Percentiles rank a stretch among this genome's conserved stretches.
These are phyloP conservation scores for Epinotia ramella DNA, from an alignment of 2,888 invertebrate genomes.

Conservation along the genomic window DNA sequence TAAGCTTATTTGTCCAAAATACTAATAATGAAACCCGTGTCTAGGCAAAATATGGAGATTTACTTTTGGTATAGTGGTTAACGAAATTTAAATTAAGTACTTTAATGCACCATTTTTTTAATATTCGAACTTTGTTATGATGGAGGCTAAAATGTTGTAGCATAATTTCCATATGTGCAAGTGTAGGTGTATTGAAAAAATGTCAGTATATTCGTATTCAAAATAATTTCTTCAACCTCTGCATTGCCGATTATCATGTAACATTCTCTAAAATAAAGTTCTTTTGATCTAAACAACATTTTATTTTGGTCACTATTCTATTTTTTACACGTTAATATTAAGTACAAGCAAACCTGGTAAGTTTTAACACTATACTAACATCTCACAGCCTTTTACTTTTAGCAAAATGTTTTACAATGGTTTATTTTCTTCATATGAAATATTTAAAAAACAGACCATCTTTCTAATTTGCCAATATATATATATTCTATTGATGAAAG, in stretches of 20 bases:
- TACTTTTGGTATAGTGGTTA: constrained; percentile 59
- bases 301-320: constrained; percentile 43
- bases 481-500: not conserved
- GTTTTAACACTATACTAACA: not conserved
- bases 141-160: constrained; percentile 76
- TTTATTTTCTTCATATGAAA: not conserved
- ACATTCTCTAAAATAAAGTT: constrained; percentile 85
- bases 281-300: constrained; percentile 79
- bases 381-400: not conserved
- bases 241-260: constrained; percentile 85
- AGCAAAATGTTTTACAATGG: not conserved
- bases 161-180: constrained; percentile 77
- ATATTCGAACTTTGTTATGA: constrained; percentile 70
- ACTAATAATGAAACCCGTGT: constrained; percentile 69
- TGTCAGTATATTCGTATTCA: constrained; percentile 81
- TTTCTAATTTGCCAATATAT: too few relatives aligned
- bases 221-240: constrained; percentile 82
- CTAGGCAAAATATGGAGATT: constrained; percentile 67
- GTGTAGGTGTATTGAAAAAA: constrained; percentile 76
- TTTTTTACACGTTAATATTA: not conserved
- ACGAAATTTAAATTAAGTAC: constrained; percentile 50
- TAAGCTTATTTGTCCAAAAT: constrained; percentile 66
- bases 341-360: not conserved
- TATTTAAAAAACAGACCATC: too few relatives aligned
- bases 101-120: constrained; percentile 72